These are phyloP conservation scores for Autographa pulchrina DNA, from an alignment of 2,888 invertebrate species.

Conservation along the genomic window DNA sequence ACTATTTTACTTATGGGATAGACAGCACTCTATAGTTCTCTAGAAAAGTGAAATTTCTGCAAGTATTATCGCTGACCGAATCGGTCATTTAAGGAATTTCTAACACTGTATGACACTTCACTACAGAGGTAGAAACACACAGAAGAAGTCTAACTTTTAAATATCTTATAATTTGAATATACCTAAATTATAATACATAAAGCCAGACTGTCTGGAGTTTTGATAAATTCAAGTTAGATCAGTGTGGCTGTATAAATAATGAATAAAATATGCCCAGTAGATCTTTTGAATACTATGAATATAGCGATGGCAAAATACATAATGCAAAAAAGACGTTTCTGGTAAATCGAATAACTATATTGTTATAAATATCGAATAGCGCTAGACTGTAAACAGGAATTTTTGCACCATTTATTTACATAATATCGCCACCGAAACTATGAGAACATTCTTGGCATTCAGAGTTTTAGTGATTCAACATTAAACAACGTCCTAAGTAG, in stretches of 20 bases:
- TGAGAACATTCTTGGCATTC: background rate
- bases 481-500: background rate
- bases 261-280: background rate
- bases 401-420: constrained; percentile 1
- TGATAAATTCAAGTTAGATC: background rate
- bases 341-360: background rate
- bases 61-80: too few species aligned
- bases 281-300: constrained; percentile 4
- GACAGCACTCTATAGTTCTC: too few species aligned
- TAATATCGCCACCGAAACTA: background rate
- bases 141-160: background rate
- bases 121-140: too few species aligned
- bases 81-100: too few species aligned
- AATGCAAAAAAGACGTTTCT: background rate
- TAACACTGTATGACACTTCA: too few species aligned
- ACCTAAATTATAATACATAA: background rate
- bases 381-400: background rate
- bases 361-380: background rate
- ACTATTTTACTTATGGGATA: too few species aligned
- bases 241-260: background rate
- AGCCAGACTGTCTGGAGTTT: background rate
- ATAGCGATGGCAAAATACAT: background rate
- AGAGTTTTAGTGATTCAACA: background rate
- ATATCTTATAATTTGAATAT: background rate
- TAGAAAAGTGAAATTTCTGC: too few species aligned